Evolutionary conservation across 2,113 vertebrate species (phyloP), one percentile per base, ranked within the genome.

Genomic region (Syngnathoides biaculeatus): DNA sequence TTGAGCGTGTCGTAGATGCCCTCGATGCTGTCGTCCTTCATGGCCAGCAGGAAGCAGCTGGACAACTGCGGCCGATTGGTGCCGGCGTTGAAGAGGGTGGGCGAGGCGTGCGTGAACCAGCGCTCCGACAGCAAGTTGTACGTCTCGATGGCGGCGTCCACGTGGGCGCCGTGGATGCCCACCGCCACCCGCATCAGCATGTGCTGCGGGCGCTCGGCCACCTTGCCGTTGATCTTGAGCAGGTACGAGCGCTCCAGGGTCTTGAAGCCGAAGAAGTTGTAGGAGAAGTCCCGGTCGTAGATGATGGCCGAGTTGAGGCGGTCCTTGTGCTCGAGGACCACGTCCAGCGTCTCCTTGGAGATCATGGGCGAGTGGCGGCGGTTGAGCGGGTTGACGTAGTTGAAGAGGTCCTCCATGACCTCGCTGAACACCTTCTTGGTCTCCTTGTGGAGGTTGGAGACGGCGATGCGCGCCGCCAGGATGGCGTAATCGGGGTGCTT

Each of bases 231-330:
- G 81, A 98, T 95, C 84, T 98, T 99, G 80, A 99, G 80, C 82
- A 99, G 88, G 86, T 98, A 99, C 19, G 97, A 99, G 4, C 97
- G 92, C 67, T 99, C 97, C 58, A 99, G 85, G 0, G 97, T 98
- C 94, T 99, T 99, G 81, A 99, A 99, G 40, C 97, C 97, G 58
- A 99, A 99, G 83, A 96, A 99, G 86, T 99, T 98, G 81, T 99
- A 99, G 82, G 95, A 95, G 87, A 99, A 99, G 80, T 99, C 97
- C 67, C 97, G 85, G 81, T 99, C 97, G 0, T 86, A 98, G 75
- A 99, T 99, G 52, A 99, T 99, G 65, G 96, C 93, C 0, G 97
- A 99, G 86, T 98, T 98, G 45, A 99, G 92, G 61, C 97, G 95
- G 94, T 98, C 97, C 87, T 96, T 98, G 91, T 98, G 93, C 64